Percentiles rank a stretch among this genome's conserved stretches.
phyloP scores from a whole-genome alignment of 2,113 vertebrate species.

The Vidua chalybeata region DNA sequence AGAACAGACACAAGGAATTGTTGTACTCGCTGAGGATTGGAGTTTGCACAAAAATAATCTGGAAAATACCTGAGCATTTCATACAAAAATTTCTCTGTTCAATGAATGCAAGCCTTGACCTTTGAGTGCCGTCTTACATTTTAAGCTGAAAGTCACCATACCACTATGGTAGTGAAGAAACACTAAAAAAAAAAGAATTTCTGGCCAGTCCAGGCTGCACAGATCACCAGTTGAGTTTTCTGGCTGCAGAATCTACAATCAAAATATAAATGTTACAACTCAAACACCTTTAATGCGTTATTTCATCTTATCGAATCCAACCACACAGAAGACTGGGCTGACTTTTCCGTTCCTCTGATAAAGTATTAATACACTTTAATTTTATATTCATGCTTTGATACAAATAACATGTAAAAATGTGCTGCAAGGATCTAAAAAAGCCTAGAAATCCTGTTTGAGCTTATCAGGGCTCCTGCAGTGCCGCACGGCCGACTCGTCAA shows the following conservation, averaged over 20 bases:
- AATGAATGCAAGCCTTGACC: not conserved
- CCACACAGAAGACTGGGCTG: not conserved
- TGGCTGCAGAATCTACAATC: not conserved
- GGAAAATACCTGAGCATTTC: not conserved
- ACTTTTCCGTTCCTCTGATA: not conserved
- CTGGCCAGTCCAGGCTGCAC: not conserved
- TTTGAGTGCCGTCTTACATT: not conserved
- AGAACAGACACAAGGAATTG: not conserved
- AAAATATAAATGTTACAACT: not conserved
- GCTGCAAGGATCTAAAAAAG: not conserved
- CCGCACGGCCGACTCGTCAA: not conserved
- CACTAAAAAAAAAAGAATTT: not conserved
- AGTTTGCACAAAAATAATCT: not conserved
- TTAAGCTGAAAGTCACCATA: not conserved
- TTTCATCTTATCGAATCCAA: constrained; percentile 1
- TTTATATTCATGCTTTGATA: not conserved
- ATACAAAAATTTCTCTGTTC: not conserved
- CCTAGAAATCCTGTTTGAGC: not conserved
- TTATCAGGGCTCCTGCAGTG: not conserved
- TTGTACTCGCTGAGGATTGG: not conserved
- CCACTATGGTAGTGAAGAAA: not conserved
- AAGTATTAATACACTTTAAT: not conserved
- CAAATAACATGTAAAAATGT: not conserved
- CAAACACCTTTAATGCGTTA: not conserved
- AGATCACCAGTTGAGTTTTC: not conserved